phyloP scores from a whole-genome alignment of 2,888 invertebrate species.

The Cylindroiulus punctatus region DNA sequence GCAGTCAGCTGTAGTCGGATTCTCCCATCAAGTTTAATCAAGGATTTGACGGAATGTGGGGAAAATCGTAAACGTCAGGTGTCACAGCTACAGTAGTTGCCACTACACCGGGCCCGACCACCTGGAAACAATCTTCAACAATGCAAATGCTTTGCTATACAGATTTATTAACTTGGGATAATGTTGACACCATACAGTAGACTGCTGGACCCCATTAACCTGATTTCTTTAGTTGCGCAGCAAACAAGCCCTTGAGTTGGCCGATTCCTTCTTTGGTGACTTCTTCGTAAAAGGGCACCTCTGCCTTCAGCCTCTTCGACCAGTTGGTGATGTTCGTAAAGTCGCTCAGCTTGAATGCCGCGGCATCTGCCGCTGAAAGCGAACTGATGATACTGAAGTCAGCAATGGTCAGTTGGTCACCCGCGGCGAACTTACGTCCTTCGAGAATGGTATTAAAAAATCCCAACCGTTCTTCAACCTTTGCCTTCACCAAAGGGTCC shows the following conservation, averaged over 20 bases:
- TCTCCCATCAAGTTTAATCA: too few relatives aligned
- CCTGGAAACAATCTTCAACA: too few relatives aligned
- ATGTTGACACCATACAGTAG: too few relatives aligned
- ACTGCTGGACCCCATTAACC: background rate
- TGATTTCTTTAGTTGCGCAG: conserved; percentile 9
- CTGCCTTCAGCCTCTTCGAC: background rate
- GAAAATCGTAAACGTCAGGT: too few relatives aligned
- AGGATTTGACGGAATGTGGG: too few relatives aligned
- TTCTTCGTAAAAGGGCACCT: conserved; percentile 46
- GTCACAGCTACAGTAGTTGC: too few relatives aligned
- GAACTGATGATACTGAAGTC: conserved; percentile 32
- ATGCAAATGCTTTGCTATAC: too few relatives aligned
- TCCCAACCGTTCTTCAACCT: background rate
- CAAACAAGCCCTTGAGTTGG: conserved; percentile 4
- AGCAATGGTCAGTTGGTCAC: conserved; percentile 48
- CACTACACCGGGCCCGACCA: too few relatives aligned
- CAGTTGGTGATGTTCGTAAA: conserved; percentile 24
- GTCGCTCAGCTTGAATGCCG: background rate
- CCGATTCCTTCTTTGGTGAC: conserved; percentile 30
- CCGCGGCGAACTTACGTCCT: background rate
- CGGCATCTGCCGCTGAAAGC: conserved; percentile 5
- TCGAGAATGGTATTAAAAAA: background rate
- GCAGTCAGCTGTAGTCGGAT: too few relatives aligned
- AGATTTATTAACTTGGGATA: too few relatives aligned
- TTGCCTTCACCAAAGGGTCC: background rate